Conservation (phyloP, 2,113 vertebrate genomes). For the Gallinago media region DNA sequence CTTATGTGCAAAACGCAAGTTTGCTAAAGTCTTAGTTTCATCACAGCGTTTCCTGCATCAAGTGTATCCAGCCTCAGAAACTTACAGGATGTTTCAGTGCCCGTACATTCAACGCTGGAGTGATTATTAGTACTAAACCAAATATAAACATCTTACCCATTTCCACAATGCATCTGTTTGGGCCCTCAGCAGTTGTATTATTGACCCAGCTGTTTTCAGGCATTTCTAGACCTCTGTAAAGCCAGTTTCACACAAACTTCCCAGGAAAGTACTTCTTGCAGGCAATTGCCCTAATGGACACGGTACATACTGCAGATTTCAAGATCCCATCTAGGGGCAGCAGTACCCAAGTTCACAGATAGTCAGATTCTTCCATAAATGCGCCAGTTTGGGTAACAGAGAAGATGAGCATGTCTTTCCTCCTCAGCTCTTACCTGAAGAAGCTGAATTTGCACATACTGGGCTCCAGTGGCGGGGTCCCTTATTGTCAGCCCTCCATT, state of each 20-base stretch:
- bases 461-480: constrained; percentile 83
- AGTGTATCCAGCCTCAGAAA: neutral
- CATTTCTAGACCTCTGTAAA: neutral
- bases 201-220: neutral
- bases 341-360: neutral
- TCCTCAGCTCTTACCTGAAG: constrained; percentile 85
- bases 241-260: neutral
- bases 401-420: neutral
- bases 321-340: neutral
- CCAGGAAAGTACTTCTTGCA: neutral
- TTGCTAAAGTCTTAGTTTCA: neutral
- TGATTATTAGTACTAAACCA: neutral
- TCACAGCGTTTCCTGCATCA: neutral
- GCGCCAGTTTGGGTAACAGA: neutral
- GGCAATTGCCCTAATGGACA: neutral
- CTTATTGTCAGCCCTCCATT: constrained; percentile 82
- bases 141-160: neutral
- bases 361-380: neutral
- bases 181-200: neutral
- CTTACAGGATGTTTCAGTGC: neutral
- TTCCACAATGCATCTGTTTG: neutral
- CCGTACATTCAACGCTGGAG: neutral
- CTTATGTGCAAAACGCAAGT: neutral
- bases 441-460: constrained; percentile 91
- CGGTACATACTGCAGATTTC: neutral